Base-by-base conservation (phyloP, 2,888 invertebrate genomes). In the Netelia melanura region DNA sequence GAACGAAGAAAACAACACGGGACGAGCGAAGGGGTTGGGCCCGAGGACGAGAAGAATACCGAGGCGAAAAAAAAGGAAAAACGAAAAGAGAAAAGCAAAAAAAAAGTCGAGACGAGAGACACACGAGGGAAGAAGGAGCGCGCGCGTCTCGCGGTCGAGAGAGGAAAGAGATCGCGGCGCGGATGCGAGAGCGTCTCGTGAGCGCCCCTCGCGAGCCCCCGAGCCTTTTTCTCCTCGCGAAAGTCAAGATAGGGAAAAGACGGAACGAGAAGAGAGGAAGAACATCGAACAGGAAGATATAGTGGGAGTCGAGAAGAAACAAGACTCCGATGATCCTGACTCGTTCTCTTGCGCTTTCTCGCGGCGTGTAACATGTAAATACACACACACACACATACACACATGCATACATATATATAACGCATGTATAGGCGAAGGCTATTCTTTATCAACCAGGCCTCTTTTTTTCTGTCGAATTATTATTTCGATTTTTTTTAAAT, bases 141-240 rank as follows among this genome's bases (percentile, higher is more conserved):
- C 76, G 70, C 62, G 78, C 25, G 56, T 54, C 71, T 72, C 14
- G 64, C 10, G 56, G 21, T 78, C 70, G 86, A 82, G 58, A 11
- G 38, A 84, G 83, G 86, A 86, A 87, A 64, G 76, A 81, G 72
- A 76, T 71, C 70, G 83, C 65, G 67, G 72, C 52, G 71, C 65
- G 54, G 81, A 62, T 72, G 61, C 64, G 67, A 79, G 48, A 25
- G 44, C 30, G 62, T 62, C 52, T 68, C 61, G 56, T 48, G 65
- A 43, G 64, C 54, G 21, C 43, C 72, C 64, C 61, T 74, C 65
- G 1, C 67, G 43, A 54, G 65, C 56, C 80, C 61, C 30, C 56
- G 44, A 80, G 80, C 58, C 54, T 64, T 61, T 23, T 11, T 61
- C 43, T 48, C 48, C n/a, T 78, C 64, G 65, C 21, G 3, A 44